Base-by-base conservation (phyloP, 2,797 vertebrate genomes). In the Otus scops region DNA sequence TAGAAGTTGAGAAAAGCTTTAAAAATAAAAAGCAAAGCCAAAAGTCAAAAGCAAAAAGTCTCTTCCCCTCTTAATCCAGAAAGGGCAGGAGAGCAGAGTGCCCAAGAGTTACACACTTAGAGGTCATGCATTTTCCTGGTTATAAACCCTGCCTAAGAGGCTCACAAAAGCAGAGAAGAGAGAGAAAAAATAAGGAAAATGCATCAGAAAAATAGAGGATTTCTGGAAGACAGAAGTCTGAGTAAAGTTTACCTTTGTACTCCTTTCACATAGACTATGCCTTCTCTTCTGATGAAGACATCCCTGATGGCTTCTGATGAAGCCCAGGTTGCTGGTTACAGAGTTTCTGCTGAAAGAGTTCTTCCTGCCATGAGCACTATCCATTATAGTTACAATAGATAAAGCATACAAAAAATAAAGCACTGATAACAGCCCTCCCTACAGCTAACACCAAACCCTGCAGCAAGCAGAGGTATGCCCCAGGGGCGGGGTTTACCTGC, bases 121-220 rank as follows among this genome's bases (percentile, higher is more conserved):
- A 74, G 10, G 9, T 5, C 0, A 1, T 3, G 9, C 19, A 14
- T 17, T 57, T 50, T 48, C n/a, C 85, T 39, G 8, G 27, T 8
- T 17, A 17, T 19, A 71, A 59, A 50, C 14, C 57, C 63, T 43
- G 26, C 50, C 39, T 19, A 21, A 45, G 1, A 45, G 1, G 17
- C 51, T 45, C n/a, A 47, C 22, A 53, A 23, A 93, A 48, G 15
- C 13, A 8, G 16, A 27, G 39, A 30, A 36, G 8, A 32, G 36
- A 21, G 0, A 43, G 32, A 60, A 48, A 14, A 45, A 77, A 61
- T 0, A 27, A 4, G 8, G 30, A 10, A 20, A 61, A 12, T 0
- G 3, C 8, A 9, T 15, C 7, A 51, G 34, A 22, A 13, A 17
- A 61, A 13, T 0, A n/a, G n/a, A 7, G 4, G 9, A 27, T 34